phyloP scores from a whole-genome alignment of 64 coral and sea anemone species.

The Acropora tenuis region DNA sequence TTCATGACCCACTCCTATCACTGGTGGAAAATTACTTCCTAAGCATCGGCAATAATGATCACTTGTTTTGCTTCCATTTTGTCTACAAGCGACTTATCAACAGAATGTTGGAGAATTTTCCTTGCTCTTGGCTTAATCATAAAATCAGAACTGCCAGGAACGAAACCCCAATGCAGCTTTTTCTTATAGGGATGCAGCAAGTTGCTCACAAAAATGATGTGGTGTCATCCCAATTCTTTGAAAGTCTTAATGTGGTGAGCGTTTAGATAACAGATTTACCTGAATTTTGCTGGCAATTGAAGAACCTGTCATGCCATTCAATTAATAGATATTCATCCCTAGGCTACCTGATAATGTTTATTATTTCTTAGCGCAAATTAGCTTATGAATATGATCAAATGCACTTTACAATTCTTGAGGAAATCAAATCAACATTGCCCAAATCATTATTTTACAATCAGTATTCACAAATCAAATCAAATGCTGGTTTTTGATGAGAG shows the following conservation, averaged over 20 bases:
- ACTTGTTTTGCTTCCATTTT: constrained; percentile 52
- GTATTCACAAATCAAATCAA: too few species aligned
- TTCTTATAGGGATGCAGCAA: constrained; percentile 69
- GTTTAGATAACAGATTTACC: background rate
- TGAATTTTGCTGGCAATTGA: too few species aligned
- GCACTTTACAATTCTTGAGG: too few species aligned
- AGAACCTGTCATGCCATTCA: too few species aligned
- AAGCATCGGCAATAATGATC: constrained; percentile 24
- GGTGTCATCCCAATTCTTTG: constrained; percentile 60
- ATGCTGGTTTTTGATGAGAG: too few species aligned
- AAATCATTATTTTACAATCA: too few species aligned
- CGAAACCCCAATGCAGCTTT: constrained; percentile 56
- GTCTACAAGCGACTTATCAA: constrained; percentile 50
- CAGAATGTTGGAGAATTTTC: constrained; percentile 36
- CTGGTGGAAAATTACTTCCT: constrained; percentile 14
- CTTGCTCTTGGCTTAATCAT: constrained; percentile 46
- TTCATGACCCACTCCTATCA: background rate
- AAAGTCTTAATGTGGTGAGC: background rate
- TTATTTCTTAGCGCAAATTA: too few species aligned
- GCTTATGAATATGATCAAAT: too few species aligned
- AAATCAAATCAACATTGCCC: too few species aligned
- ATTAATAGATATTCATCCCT: too few species aligned
- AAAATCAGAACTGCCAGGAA: constrained; percentile 59
- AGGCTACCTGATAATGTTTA: too few species aligned
- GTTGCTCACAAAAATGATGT: background rate